Base-by-base conservation (phyloP, 2,888 invertebrate genomes). In the Drosophila vallismaia region DNA sequence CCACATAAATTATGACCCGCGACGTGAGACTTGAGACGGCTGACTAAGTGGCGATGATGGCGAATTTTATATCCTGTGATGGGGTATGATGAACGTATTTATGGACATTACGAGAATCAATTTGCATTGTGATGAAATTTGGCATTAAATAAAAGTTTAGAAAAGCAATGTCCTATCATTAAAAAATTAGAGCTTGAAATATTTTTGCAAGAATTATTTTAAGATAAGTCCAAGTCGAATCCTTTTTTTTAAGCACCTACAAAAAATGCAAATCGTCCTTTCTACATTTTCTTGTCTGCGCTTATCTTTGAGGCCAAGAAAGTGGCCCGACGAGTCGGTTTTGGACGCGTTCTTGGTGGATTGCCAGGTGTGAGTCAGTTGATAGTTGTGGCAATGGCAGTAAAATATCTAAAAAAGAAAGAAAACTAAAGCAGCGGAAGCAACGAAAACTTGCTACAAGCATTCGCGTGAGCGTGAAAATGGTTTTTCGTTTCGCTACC, bases 381-480 rank as follows among this genome's bases (percentile, higher is more conserved):
- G 82, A 86, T 79, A 83, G 88, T 88, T 82, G 83, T 71, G 71
- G 67, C 72, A 42, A 49, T 59, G 40, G 59, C 40, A 48, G 57
- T 45, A 33, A 33, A 62, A 51, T 28, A 49, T 46, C 36, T 50
- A 49, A 42, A 48, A 26, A 24, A 31, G 7, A 10, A 33, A 48
- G 19, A 38, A 51, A 63, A 48, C 50, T 36, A 45, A 45, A 54
- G 45, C 68, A 67, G 68, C 64, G 49, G 29, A 24, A 68, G 33
- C 19, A 38, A 52, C 75, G 71, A 84, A 82, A 87, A 83, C 77
- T 87, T 80, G 71, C 66, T 77, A 72, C 76, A 74, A 84, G 81
- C 86, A 87, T 71, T 88, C 81, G 87, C 87, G 87, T 79, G 77
- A 88, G 86, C 88, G 88, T 86, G 88, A 88, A 86, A 86, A 88